Conservation (phyloP, 2,113 vertebrate species). For the Ictidomys tridecemlineatus region DNA sequence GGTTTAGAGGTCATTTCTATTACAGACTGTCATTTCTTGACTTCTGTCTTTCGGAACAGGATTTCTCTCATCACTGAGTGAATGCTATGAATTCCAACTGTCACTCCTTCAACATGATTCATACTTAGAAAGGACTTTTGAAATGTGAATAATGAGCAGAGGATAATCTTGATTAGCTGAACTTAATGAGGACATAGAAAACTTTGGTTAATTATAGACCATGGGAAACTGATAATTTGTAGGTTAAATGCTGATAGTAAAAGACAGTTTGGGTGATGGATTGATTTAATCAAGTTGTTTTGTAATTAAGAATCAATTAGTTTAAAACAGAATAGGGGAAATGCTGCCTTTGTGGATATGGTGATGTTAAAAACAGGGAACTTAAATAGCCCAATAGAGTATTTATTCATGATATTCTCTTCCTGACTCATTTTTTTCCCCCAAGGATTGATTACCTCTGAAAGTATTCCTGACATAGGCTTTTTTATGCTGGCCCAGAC, state of each 20-base stretch:
- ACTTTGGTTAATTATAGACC: conserved; percentile 53
- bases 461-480: conserved; percentile 81
- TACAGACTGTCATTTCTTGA: not conserved
- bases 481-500: conserved; percentile 80
- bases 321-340: conserved; percentile 60
- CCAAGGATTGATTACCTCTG: conserved; percentile 80
- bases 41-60: not conserved
- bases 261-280: conserved; percentile 39
- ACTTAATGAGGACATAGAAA: conserved; percentile 54
- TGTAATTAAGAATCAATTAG: conserved; percentile 79
- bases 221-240: conserved; percentile 47
- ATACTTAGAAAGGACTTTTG: conserved; percentile 33
- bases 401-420: conserved; percentile 80
- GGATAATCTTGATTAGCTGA: conserved; percentile 49
- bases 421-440: conserved; percentile 79
- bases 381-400: conserved; percentile 79
- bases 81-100: not conserved
- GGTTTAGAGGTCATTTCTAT: not conserved
- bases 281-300: conserved; percentile 58
- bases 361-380: conserved; percentile 73
- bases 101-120: conserved; percentile 19
- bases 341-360: conserved; percentile 63
- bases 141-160: conserved; percentile 56
- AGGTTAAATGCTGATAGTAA: conserved; percentile 59
- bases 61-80: not conserved